phyloP scores from a whole-genome alignment of 2,888 invertebrate species.

The Pogonocherus hispidulus region DNA sequence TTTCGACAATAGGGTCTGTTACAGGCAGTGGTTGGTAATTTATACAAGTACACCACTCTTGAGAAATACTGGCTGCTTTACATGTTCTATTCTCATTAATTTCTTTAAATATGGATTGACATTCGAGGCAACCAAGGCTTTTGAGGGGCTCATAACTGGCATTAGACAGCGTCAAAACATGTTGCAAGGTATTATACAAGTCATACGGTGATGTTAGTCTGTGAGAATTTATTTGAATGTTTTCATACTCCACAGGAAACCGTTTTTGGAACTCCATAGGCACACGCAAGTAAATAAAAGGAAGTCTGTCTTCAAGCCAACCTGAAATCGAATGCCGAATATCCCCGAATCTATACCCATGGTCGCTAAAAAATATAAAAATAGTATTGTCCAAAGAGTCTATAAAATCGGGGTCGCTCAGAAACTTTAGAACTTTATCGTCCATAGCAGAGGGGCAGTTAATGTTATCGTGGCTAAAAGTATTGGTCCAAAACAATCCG shows the following conservation, averaged over 20 bases:
- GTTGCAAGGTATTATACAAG: slow-evolving; percentile 79
- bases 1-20: not conserved
- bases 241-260: slow-evolving; percentile 72
- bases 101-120: slow-evolving; percentile 77
- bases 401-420: slow-evolving; percentile 73
- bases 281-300: slow-evolving; percentile 79
- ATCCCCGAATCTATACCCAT: slow-evolving; percentile 85
- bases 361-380: slow-evolving; percentile 83
- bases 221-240: slow-evolving; percentile 75
- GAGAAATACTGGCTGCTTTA: slow-evolving; percentile 75
- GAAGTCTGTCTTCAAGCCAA: slow-evolving; percentile 86
- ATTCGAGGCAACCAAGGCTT: slow-evolving; percentile 74
- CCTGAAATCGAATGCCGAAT: slow-evolving; percentile 79
- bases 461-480: slow-evolving; percentile 81
- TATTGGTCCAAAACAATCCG: slow-evolving; percentile 85
- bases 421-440: slow-evolving; percentile 72
- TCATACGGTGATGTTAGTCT: slow-evolving; percentile 85
- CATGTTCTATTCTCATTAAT: slow-evolving; percentile 76
- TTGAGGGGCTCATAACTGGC: slow-evolving; percentile 55
- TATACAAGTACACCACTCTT: slow-evolving; percentile 84
- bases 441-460: slow-evolving; percentile 82
- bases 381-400: slow-evolving; percentile 77
- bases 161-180: slow-evolving; percentile 73
- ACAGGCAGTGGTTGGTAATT: not conserved
- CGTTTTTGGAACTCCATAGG: slow-evolving; percentile 74